A percentile compares a stretch with the other conserved stretches of the same genome.
These are phyloP conservation scores for Butastur rufipennis DNA, from an alignment of 2,113 vertebrate genomes.

Conservation along the genomic window DNA sequence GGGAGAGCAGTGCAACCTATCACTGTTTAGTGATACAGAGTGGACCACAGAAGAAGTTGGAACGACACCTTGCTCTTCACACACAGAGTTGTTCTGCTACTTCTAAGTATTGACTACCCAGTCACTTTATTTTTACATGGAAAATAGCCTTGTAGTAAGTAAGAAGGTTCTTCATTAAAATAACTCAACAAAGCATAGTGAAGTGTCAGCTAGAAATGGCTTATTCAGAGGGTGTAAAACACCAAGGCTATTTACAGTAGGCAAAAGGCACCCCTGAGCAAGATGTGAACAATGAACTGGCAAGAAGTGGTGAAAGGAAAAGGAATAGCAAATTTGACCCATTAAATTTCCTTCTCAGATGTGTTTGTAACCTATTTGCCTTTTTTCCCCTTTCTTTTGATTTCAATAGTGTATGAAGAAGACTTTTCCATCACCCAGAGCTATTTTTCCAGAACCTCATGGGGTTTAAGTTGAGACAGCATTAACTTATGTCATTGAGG, in stretches of 20 bases:
- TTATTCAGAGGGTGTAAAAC: neutral
- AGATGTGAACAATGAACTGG: neutral
- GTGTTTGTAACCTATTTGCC: neutral
- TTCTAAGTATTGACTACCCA: neutral
- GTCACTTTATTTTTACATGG: neutral
- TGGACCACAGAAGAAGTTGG: neutral
- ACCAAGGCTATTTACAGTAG: neutral
- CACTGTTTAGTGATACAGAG: neutral
- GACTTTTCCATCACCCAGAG: neutral
- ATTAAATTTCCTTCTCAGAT: neutral
- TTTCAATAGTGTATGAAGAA: neutral
- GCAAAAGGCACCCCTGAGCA: neutral
- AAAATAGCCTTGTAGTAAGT: neutral
- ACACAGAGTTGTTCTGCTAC: neutral
- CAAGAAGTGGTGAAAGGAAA: neutral
- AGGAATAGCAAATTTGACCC: neutral
- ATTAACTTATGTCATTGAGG: neutral
- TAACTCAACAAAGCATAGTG: neutral
- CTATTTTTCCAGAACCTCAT: neutral
- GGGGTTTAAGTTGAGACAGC: neutral
- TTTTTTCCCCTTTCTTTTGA: neutral
- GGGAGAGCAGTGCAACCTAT: neutral
- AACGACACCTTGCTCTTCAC: neutral
- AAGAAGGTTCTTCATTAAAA: neutral
- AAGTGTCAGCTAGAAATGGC: neutral